phyloP scores from a whole-genome alignment of 2,797 vertebrate genomes.

The Phalloptychus januarius region DNA sequence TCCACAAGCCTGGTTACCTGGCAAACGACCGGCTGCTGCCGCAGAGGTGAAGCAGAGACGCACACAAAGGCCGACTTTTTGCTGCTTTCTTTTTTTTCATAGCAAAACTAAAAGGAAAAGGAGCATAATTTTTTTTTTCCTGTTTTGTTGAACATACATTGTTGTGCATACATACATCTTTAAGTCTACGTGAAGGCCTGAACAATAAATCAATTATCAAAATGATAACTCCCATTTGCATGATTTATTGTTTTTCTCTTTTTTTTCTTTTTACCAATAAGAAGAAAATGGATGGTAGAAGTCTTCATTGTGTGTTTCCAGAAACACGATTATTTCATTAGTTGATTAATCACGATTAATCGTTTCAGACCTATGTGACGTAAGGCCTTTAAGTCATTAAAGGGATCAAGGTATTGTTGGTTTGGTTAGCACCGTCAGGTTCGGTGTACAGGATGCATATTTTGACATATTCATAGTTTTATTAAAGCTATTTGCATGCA shows the following conservation, averaged over 20 bases:
- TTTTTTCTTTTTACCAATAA: too few relatives aligned
- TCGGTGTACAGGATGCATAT: neutral
- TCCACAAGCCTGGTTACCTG: conserved; percentile 90
- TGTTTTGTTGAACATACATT: neutral
- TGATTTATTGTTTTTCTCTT: too few relatives aligned
- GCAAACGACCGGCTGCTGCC: conserved; percentile 90
- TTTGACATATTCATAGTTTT: neutral
- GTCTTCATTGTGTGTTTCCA: too few relatives aligned
- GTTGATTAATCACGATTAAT: too few relatives aligned
- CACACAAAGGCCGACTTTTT: neutral
- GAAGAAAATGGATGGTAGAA: too few relatives aligned
- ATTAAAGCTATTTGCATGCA: neutral
- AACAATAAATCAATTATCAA: too few relatives aligned
- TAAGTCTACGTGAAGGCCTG: neutral
- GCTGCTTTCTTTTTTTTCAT: neutral
- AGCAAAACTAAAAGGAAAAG: neutral
- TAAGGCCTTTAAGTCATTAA: neutral
- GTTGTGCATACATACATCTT: neutral
- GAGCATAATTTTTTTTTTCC: neutral
- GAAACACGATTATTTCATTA: too few relatives aligned
- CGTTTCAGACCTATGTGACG: neutral
- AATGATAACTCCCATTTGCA: too few relatives aligned
- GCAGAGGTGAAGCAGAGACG: conserved; percentile 80
- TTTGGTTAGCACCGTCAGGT: neutral
- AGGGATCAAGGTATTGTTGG: neutral